A percentile compares a stretch with the other conserved stretches of the same genome.
Evolutionary conservation across 2,113 vertebrate genomes (phyloP).

Genomic region (Azemiops feae): DNA sequence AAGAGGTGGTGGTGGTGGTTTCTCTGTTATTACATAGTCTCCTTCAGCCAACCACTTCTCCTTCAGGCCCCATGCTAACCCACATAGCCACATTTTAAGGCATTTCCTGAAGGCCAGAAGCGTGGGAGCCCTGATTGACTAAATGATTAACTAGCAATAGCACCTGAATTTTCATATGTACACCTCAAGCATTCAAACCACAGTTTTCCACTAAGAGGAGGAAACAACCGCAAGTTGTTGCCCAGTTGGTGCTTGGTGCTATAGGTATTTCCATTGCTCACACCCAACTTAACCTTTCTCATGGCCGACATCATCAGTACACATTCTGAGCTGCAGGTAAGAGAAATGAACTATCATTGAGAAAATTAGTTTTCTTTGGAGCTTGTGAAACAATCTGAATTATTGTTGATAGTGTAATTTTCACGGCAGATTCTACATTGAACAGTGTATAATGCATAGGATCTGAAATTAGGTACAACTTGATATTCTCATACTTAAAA

Average conservation of each 20-base stretch:
- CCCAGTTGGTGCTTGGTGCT: neutral
- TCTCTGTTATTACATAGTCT: neutral
- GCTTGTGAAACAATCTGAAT: neutral
- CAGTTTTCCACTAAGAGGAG: no score
- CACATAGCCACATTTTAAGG: neutral
- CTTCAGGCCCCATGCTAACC: neutral
- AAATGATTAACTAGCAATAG: neutral
- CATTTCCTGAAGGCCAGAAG: neutral
- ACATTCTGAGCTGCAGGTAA: neutral
- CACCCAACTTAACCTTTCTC: neutral
- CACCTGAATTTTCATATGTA: neutral
- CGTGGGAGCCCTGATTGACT: neutral
- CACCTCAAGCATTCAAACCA: neutral
- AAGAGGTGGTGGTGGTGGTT: neutral
- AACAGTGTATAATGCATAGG: neutral
- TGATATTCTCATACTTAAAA: neutral
- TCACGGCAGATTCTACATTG: neutral
- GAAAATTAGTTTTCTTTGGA: neutral
- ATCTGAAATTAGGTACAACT: neutral
- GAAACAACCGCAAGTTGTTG: neutral
- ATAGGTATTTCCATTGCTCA: neutral
- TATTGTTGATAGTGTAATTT: neutral
- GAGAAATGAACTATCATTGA: neutral
- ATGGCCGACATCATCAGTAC: neutral
- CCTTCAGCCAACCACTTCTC: neutral